Conservation (phyloP, 2,113 vertebrate species). For the Catagonus wagneri region DNA sequence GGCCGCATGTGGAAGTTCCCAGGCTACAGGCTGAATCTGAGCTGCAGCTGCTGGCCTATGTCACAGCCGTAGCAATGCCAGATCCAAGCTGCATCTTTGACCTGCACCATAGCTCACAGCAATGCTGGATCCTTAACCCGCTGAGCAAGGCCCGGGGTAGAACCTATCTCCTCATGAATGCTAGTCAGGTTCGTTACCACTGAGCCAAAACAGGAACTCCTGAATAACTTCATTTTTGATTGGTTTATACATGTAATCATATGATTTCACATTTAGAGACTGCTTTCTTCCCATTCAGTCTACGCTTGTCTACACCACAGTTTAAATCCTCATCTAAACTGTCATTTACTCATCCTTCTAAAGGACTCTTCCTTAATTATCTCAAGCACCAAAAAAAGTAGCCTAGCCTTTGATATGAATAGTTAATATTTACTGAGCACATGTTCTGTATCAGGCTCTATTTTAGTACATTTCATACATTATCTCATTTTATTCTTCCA, state of each 20-base stretch:
- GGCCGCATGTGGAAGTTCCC: no score
- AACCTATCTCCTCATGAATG: no score
- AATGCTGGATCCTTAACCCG: no score
- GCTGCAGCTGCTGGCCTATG: no score
- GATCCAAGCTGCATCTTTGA: no score
- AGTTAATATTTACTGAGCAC: conserved; percentile 27
- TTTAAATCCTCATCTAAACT: conserved; percentile 13
- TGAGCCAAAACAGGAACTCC: background rate
- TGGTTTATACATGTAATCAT: background rate
- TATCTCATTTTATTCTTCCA: conserved; percentile 39
- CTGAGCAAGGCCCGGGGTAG: no score
- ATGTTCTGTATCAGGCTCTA: background rate
- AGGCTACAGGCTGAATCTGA: no score
- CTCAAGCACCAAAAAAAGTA: conserved; percentile 32
- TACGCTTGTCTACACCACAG: background rate
- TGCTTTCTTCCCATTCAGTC: background rate
- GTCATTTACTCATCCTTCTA: background rate
- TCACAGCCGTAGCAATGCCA: no score
- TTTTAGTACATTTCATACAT: background rate
- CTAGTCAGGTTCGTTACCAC: no score
- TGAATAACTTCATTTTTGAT: background rate
- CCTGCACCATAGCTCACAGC: no score
- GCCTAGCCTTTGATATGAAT: background rate
- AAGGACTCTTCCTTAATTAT: conserved; percentile 25
- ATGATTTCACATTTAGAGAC: background rate